Evolutionary conservation across 1,140 invertebrate genomes (phyloP).

Genomic region (Cydia splendana): DNA sequence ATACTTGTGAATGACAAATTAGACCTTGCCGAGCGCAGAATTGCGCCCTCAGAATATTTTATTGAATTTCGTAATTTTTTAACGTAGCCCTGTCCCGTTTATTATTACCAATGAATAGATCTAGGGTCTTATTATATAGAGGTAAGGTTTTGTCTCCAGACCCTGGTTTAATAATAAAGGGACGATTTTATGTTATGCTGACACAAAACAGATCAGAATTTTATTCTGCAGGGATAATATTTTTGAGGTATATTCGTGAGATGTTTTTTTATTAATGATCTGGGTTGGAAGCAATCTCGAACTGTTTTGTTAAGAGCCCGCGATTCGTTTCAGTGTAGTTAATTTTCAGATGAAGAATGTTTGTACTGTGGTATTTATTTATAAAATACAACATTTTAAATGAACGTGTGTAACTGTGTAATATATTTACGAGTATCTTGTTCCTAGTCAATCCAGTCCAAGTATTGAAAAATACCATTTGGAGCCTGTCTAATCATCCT

Average conservation of each 20-base stretch:
- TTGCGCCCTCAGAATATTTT: conserved; percentile 50
- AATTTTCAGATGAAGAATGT: too few species aligned
- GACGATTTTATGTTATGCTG: background rate
- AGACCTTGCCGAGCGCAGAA: conserved; percentile 55
- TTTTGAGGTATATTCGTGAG: background rate
- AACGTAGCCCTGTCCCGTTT: conserved; percentile 33
- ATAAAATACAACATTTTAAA: too few species aligned
- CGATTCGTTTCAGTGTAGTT: too few species aligned
- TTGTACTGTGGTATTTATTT: too few species aligned
- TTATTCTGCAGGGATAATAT: background rate
- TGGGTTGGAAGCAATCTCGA: too few species aligned
- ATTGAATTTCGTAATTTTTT: conserved; percentile 52
- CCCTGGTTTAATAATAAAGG: background rate
- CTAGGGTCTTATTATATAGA: background rate
- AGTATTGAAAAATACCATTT: too few species aligned
- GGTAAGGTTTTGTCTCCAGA: background rate
- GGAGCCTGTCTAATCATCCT: too few species aligned
- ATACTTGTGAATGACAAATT: conserved; percentile 68
- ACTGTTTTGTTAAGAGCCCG: too few species aligned
- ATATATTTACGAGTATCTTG: too few species aligned
- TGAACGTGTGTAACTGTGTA: too few species aligned
- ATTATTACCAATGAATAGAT: conserved; percentile 23
- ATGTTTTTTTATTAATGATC: background rate
- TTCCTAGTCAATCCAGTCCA: too few species aligned
- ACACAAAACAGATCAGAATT: background rate